Base-by-base conservation (phyloP, 35 echinoderm and acorn worm species). In the Eucidaris tribuloides region DNA sequence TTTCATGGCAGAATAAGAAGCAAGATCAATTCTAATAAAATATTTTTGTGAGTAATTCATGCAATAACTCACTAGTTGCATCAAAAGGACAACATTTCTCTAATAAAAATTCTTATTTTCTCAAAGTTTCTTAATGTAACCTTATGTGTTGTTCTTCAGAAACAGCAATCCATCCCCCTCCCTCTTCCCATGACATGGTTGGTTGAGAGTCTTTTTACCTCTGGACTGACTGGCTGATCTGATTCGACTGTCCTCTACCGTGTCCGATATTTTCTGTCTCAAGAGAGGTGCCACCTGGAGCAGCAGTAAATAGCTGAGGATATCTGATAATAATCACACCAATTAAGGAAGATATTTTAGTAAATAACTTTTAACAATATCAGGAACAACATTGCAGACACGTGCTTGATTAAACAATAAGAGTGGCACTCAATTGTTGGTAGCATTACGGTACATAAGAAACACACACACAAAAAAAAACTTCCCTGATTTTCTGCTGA, bases 301-400 rank as follows among this genome's bases (percentile, higher is more conserved):
- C 7, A 97, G 57, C 23, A 97, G 85, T 14, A 97, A 38, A 57
- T 97, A 97, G 28, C 89, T 89, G 9, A 82, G 77, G 52, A 97
- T 92, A 41, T 97, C 94, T 97, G 79, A 9, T 27, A 25, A 9
- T 6, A 24, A 66, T 17, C 27, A 79, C 25, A 45, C 19, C 20
- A 4, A 22, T 80, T 34, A 50, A 45, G 65, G 19, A 72, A 2
- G 45, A 70, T 13, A 40, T 45, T 43, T 20, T 5, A n/a, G 18
- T 4, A 20, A 3, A 23, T 59, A n/a, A 15, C 2, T 46, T 59
- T 41, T 19, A 30, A 25, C 24, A 37, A 46, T 18, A 18, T 0
- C 3, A 17, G 41, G 19, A 30, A 35, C 39, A 4, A 24, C 27
- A 28, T 2, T 13, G 54, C 52, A 18, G 24, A 18, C 44, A 48